Evolutionary conservation across 1,140 invertebrate genomes (phyloP), one percentile per base, ranked within the genome.

Genomic region (Macrostomum lignano): DNA sequence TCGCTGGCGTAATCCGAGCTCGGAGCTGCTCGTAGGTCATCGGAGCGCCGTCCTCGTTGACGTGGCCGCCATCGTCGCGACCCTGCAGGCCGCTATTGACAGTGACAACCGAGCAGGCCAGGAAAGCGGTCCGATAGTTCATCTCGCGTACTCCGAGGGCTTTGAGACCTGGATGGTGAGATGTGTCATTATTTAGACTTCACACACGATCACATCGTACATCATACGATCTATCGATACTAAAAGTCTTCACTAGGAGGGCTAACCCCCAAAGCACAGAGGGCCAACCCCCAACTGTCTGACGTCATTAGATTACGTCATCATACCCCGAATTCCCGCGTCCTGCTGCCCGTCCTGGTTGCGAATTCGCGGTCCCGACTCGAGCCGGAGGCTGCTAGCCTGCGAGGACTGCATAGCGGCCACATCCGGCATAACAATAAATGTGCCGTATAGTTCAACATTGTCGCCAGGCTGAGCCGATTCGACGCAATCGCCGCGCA

Each of bases 351-450:
- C n/a, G n/a, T n/a, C n/a, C n/a, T n/a, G n/a, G n/a, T n/a, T n/a
- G n/a, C n/a, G n/a, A n/a, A n/a, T n/a, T n/a, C n/a, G n/a, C n/a
- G n/a, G n/a, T n/a, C n/a, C n/a, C n/a, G n/a, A n/a, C n/a, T n/a
- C n/a, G n/a, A n/a, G n/a, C n/a, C n/a, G n/a, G n/a, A n/a, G n/a
- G n/a, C n/a, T n/a, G n/a, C n/a, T n/a, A n/a, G n/a, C n/a, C n/a
- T n/a, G n/a, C n/a, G n/a, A n/a, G n/a, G n/a, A n/a, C n/a, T n/a
- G n/a, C n/a, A n/a, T n/a, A n/a, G n/a, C n/a, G n/a, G n/a, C n/a
- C 2, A 96, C 74, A 64, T 98, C 86, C 2, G 91, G 91, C 1
- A 98, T 77, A 3, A 93, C 86, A 47, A 98, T 93, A 4, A 96
- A 59, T 1, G 82, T 86, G 30, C 91, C 63, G 21, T 74, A 88